A percentile compares a stretch with the other conserved stretches of the same genome.
Conservation (phyloP, 1,140 invertebrate species). For the Acromyrmex echinatior region DNA sequence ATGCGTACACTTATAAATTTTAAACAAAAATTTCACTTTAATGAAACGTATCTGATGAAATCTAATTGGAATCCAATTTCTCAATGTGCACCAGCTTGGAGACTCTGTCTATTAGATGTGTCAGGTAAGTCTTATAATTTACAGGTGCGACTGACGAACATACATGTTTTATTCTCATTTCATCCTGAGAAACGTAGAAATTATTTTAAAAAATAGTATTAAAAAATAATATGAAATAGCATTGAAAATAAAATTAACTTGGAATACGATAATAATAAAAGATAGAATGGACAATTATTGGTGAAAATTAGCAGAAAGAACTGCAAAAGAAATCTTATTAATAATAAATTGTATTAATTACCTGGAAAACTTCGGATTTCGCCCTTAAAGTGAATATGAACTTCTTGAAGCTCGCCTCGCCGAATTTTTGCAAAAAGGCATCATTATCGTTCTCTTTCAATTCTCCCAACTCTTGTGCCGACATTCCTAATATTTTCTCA, state of each 20-base stretch:
- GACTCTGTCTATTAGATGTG: slow-evolving; percentile 90
- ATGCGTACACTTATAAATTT: not conserved
- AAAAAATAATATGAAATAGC: not conserved
- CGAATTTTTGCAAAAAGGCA: slow-evolving; percentile 89
- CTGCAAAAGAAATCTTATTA: not conserved
- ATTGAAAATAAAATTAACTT: slow-evolving; percentile 14
- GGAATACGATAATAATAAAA: slow-evolving; percentile 9
- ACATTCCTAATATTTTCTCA: slow-evolving; percentile 92
- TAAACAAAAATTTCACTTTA: slow-evolving; percentile 6
- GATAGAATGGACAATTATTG: not conserved
- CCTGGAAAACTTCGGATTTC: slow-evolving; percentile 95
- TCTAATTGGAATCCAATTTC: slow-evolving; percentile 38
- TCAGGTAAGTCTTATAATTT: slow-evolving; percentile 92
- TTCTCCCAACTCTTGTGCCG: slow-evolving; percentile 93
- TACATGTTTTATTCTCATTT: slow-evolving; percentile 92
- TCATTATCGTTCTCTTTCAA: slow-evolving; percentile 89
- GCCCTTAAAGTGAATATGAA: slow-evolving; percentile 94
- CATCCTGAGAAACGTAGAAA: slow-evolving; percentile 90
- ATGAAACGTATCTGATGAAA: not conserved
- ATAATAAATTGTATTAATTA: slow-evolving; percentile 61
- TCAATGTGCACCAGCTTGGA: slow-evolving; percentile 88
- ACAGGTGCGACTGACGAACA: slow-evolving; percentile 90
- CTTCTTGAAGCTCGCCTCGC: slow-evolving; percentile 92
- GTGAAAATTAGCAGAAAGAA: not conserved
- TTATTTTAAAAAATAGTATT: slow-evolving; percentile 18